Evolutionary conservation across 1,140 invertebrate genomes (phyloP), one percentile per base, ranked within the genome.

Genomic region (Zophobas morio): DNA sequence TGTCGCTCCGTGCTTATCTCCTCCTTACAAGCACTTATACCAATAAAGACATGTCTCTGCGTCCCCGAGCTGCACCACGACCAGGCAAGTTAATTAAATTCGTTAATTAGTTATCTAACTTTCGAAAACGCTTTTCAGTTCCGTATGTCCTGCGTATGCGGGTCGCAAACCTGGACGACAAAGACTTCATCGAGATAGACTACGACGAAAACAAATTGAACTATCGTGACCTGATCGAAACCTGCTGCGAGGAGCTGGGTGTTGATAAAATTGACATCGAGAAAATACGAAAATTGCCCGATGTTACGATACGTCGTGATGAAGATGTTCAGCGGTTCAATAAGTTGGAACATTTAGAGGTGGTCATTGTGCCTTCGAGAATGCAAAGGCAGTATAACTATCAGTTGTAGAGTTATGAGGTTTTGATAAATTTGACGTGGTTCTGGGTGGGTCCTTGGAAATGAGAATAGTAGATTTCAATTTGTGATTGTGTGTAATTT

Each of bases 261-360:
- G 56, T 60, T 39, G 56, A 60, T 39, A 60, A 60, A 20, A 37
- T 60, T 8, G 56, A 60, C 35, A n/a, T 60, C 6, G 56, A 37
- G 56, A 60, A 60, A 60, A 60, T 60, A 60, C 2, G 56, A 36
- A 60, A 60, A 39, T 60, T 60, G 35, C 56, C 56, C 1, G 56
- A 60, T 60, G 36, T 60, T 37, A 36, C 34, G 3, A 37, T 60
- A 1, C 56, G 56, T 3, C 2, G 56, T 2, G 56, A 60, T 37
- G 56, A 60, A 39, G 56, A 60, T 20, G 36, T 60, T 6, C 1
- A 60, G 36, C 3, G 56, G 35, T 60, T 60, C 8, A 60, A 60
- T 60, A 35, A 36, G n/a, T 8, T 60, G 56, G 56, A 60, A n/a
- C n/a, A 60, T 37, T 39, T 60, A 36, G 56, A 60, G 37, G 34